Evolutionary conservation across 2,888 invertebrate species (phyloP).

Genomic region (Plebejus melissa): DNA sequence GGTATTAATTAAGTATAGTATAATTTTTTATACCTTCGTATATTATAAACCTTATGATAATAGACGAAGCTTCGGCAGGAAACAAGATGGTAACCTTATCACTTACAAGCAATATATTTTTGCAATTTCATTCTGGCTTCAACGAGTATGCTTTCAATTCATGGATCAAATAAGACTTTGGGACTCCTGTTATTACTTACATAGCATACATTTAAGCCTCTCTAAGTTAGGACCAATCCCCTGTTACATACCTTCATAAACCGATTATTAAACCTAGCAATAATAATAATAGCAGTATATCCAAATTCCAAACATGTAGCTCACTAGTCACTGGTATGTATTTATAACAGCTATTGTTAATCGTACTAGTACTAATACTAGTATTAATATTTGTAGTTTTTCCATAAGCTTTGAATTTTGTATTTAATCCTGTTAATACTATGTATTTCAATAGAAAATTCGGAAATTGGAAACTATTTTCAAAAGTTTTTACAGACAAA

Average conservation of each 20-base stretch:
- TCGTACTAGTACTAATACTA: not conserved
- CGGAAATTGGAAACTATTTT: too few relatives aligned
- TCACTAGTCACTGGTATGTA: not conserved
- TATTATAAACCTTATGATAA: too few relatives aligned
- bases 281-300: not conserved
- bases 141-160: not conserved
- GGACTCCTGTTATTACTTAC: constrained; percentile 11
- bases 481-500: too few relatives aligned
- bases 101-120: not conserved
- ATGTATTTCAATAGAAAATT: too few relatives aligned
- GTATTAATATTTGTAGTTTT: not conserved
- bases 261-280: constrained; percentile 1
- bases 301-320: not conserved
- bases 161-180: not conserved
- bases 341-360: not conserved
- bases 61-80: too few relatives aligned
- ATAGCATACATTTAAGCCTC: not conserved
- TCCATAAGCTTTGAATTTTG: too few relatives aligned
- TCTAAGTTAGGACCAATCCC: not conserved
- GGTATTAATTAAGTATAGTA: too few relatives aligned
- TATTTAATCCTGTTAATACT: too few relatives aligned
- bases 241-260: constrained; percentile 8
- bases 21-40: too few relatives aligned
- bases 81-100: not conserved
- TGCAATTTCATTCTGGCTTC: not conserved